A percentile compares a stretch with the other conserved stretches of the same genome.
phyloP scores from a whole-genome alignment of 2,113 vertebrate genomes.

The Mystacornis crossleyi region DNA sequence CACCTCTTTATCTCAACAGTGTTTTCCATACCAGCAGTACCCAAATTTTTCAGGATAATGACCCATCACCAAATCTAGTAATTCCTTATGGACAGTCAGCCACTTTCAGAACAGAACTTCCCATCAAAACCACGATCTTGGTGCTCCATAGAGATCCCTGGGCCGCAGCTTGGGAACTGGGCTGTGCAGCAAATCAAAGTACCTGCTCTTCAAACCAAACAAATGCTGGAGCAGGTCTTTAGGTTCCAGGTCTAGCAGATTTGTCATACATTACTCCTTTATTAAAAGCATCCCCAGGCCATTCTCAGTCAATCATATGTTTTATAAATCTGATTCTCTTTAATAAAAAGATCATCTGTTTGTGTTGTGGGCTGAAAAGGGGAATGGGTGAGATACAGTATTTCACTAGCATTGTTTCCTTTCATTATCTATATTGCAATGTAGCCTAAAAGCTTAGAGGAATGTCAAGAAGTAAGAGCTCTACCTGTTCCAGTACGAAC shows the following conservation, averaged over 20 bases:
- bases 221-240: not conserved
- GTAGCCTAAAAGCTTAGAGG: not conserved
- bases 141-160: not conserved
- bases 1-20: not conserved
- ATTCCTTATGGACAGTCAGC: not conserved
- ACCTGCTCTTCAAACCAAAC: not conserved
- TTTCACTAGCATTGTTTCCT: not conserved
- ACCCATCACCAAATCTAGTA: not conserved
- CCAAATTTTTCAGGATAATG: not conserved
- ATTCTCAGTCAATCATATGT: not conserved
- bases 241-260: not conserved
- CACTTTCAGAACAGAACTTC: not conserved
- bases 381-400: not conserved
- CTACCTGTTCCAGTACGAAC: not conserved
- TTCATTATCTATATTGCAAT: not conserved
- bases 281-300: not conserved
- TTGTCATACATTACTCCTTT: not conserved
- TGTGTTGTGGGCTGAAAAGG: not conserved
- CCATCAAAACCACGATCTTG: not conserved
- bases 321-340: not conserved
- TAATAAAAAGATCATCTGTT: not conserved
- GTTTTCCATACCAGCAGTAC: not conserved
- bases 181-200: not conserved
- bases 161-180: fast-evolving
- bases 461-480: not conserved